Base-by-base conservation (phyloP, 1,140 invertebrate species). In the Octopus sinensis region DNA sequence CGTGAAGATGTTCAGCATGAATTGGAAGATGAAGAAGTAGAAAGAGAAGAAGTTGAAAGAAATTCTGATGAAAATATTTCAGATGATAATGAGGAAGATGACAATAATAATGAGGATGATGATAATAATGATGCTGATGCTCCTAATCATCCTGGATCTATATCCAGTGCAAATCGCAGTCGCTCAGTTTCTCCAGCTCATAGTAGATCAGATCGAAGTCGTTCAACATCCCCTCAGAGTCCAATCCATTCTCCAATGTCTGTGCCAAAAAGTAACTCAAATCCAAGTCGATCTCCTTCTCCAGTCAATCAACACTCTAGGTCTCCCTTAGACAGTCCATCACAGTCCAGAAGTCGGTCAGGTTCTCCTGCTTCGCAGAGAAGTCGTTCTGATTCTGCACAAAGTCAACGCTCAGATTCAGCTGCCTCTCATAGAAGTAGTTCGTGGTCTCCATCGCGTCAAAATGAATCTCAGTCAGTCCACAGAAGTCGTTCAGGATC, bases 1-100 rank as follows among this genome's bases (percentile, higher is more conserved):
- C 53, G 84, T 23, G 84, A 85, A 80, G 86, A 82, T 54, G 84
- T 84, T 23, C 82, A 23, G 23, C 78, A 82, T 17, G 84, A 87
- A 73, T 76, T 89, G 81, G 86, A 86, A 9, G 85, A 89, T 51
- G 90, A 90, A 75, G 89, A 84, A 84, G 83, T 86, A 81, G 78
- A 80, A 81, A 83, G 78, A 83, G 85, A 83, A 68, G 81, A 75
- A 53, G 78, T 81, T 30, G 85, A 84, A 51, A 76, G 78, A 53
- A 81, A 87, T 23, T 84, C 84, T 12, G 85, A 86, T 68, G 83
- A 83, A 54, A 79, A 86, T 68, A 75, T 80, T n/a, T 83, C 54
- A 77, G 82, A 87, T 80, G 83, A 84, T 56, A 78, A 82, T 23
- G 82, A 83, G 80, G 77, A 80, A 78, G 76, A 79, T 81, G 54